These are phyloP conservation scores for Virgularia gustaviana DNA, from an alignment of 92 coral and sea anemone genomes.

Conservation along the genomic window DNA sequence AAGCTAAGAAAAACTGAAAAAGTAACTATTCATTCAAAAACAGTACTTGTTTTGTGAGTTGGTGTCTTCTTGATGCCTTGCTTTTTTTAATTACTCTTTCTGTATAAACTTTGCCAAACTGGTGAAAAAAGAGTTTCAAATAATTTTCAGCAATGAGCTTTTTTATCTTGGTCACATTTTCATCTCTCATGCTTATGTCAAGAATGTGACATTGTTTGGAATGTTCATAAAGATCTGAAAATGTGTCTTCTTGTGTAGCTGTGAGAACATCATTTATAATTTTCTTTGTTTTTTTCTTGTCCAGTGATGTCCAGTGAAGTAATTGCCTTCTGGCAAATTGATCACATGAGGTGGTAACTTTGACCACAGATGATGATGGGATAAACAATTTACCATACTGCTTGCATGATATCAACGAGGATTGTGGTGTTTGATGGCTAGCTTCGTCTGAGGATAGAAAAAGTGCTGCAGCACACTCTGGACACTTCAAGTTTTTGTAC, in stretches of 20 bases:
- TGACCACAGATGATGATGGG: slow-evolving; percentile 3
- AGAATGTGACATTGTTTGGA: neutral
- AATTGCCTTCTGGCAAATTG: neutral
- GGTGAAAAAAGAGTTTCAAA: no score
- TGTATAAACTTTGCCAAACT: no score
- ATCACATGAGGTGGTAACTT: slow-evolving; percentile 15
- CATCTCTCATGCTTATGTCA: neutral
- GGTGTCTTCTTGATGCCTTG: neutral
- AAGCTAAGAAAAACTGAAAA: no score
- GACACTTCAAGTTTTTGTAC: slow-evolving; percentile 10
- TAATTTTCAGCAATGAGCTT: neutral
- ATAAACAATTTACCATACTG: neutral
- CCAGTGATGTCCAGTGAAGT: slow-evolving; percentile 10
- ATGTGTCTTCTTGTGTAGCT: slow-evolving; percentile 8
- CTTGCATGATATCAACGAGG: slow-evolving; percentile 3
- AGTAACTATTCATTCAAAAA: slow-evolving; percentile 3
- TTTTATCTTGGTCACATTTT: neutral
- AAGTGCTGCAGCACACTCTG: slow-evolving; percentile 11
- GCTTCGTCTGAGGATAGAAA: slow-evolving; percentile 8
- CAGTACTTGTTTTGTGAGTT: slow-evolving; percentile 9
- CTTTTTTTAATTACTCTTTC: neutral
- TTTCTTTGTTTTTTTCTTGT: neutral
- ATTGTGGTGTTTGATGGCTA: neutral
- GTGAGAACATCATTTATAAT: neutral
- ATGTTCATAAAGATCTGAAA: slow-evolving; percentile 4